Percentiles rank a stretch among this genome's conserved stretches.
Evolutionary conservation across 2,888 invertebrate species (phyloP).

Genomic region (Lypha dubia): DNA sequence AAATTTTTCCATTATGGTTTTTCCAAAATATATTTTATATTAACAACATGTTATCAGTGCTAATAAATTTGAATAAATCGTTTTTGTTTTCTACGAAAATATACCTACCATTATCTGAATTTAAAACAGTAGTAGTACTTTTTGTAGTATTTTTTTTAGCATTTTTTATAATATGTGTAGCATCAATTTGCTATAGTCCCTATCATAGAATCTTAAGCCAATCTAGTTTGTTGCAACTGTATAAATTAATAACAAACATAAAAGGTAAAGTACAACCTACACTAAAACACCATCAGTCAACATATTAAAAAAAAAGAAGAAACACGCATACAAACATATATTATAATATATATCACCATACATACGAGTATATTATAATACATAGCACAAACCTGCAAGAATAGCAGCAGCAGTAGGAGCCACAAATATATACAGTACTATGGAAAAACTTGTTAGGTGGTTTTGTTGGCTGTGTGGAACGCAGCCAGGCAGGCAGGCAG

Average conservation of each 20-base stretch:
- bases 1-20: background rate
- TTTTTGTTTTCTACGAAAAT: background rate
- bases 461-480: no score
- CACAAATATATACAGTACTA: no score
- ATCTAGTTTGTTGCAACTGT: slow-evolving; percentile 52
- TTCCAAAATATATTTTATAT: background rate
- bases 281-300: slow-evolving; percentile 11
- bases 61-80: background rate
- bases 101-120: background rate
- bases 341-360: slow-evolving; percentile 27
- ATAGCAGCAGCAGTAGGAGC: background rate
- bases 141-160: no score
- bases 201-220: slow-evolving; percentile 39
- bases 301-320: background rate
- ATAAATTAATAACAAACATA: slow-evolving; percentile 53
- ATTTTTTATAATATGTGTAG: background rate
- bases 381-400: slow-evolving; percentile 4
- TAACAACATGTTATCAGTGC: background rate
- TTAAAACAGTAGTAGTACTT: no score
- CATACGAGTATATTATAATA: background rate
- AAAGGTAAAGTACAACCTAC: slow-evolving; percentile 44
- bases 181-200: slow-evolving; percentile 12
- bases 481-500: background rate
- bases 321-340: slow-evolving; percentile 3
- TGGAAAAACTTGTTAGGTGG: slow-evolving; percentile 44